Percentiles rank a stretch among this genome's conserved stretches.
These are phyloP conservation scores for Noctua comes DNA, from an alignment of 2,888 invertebrate genomes.

Conservation along the genomic window DNA sequence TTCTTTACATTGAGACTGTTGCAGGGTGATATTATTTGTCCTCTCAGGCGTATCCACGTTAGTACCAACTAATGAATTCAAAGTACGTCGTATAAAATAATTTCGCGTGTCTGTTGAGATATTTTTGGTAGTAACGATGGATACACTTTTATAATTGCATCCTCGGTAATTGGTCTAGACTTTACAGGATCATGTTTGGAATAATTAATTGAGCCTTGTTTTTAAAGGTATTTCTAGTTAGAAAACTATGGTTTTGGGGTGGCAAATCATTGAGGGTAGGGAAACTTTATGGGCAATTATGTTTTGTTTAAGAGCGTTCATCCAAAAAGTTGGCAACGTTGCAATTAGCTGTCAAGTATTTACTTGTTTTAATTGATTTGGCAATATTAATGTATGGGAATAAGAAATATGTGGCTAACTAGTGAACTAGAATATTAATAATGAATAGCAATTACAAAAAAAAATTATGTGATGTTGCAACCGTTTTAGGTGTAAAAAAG, in stretches of 20 bases:
- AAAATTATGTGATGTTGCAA: no score
- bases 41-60: conserved; percentile 28
- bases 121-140: conserved; percentile 42
- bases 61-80: conserved; percentile 54
- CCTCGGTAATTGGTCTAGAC: conserved; percentile 36
- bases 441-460: no score
- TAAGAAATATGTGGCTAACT: no score
- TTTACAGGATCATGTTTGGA: neutral
- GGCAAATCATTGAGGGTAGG: neutral
- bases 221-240: neutral
- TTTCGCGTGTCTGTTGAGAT: conserved; percentile 41
- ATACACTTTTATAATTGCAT: conserved; percentile 16
- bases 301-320: neutral
- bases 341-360: no score
- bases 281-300: neutral
- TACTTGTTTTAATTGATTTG: no score
- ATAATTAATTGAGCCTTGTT: conserved; percentile 1
- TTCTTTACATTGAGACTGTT: neutral
- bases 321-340: no score
- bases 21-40: neutral
- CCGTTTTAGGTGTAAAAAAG: no score
- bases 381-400: no score
- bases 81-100: conserved; percentile 51
- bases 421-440: no score
- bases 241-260: neutral